Evolutionary conservation across 2,888 invertebrate genomes (phyloP).

Genomic region (Podabrus alpinus): DNA sequence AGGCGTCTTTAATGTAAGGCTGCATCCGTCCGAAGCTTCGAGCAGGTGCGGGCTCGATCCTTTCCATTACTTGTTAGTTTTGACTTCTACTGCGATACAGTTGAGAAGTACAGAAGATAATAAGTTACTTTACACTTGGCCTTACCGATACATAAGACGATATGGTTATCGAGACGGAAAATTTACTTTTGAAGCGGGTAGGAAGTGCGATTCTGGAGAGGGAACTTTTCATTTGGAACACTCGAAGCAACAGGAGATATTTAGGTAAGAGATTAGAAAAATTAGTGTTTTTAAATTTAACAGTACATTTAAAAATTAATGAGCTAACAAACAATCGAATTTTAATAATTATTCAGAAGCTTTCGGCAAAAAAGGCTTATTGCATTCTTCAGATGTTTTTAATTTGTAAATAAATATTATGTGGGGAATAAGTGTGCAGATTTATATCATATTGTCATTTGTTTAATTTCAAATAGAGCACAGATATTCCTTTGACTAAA

Average conservation of each 20-base stretch:
- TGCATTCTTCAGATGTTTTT: too few relatives aligned
- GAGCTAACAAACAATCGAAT: too few relatives aligned
- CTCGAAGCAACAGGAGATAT: conserved; percentile 81
- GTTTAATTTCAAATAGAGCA: too few relatives aligned
- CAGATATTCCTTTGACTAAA: too few relatives aligned
- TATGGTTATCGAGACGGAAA: conserved; percentile 86
- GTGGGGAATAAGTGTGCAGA: too few relatives aligned
- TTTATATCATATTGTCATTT: too few relatives aligned
- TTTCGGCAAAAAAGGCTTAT: too few relatives aligned
- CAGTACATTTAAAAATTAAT: neutral
- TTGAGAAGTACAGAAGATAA: conserved; percentile 68
- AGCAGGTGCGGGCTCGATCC: conserved; percentile 74
- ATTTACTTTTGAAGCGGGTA: conserved; percentile 86
- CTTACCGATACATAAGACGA: conserved; percentile 79
- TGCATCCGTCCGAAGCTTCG: conserved; percentile 79
- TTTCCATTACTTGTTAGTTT: conserved; percentile 69
- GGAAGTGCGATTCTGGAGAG: conserved; percentile 85
- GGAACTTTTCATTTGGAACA: conserved; percentile 82
- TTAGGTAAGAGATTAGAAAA: conserved; percentile 42
- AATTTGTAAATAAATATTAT: too few relatives aligned
- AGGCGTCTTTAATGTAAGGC: conserved; percentile 75
- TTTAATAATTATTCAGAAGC: too few relatives aligned
- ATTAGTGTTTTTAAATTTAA: neutral
- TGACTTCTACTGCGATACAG: conserved; percentile 77
- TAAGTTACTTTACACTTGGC: conserved; percentile 76